These are phyloP conservation scores for Campaea margaritaria DNA, from an alignment of 2,888 invertebrate genomes.

Conservation along the genomic window DNA sequence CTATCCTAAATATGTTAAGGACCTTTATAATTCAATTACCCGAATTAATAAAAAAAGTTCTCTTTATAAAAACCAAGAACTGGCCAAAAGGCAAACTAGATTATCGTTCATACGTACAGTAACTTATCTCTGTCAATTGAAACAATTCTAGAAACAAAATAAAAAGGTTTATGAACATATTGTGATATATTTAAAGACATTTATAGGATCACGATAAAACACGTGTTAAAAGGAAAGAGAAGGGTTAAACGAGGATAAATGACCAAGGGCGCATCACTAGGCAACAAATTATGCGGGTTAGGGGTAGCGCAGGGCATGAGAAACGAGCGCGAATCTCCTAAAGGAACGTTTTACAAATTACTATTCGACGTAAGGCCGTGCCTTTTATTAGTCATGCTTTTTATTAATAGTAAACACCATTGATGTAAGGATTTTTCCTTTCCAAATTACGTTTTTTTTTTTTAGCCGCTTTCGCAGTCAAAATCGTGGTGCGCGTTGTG, in stretches of 20 bases:
- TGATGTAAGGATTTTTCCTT: too few relatives aligned
- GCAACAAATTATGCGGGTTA: constrained; percentile 61
- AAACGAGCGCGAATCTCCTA: constrained; percentile 50
- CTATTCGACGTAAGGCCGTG: too few relatives aligned
- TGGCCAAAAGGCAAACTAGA: too few relatives aligned
- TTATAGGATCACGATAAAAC: constrained; percentile 25
- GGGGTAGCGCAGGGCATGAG: constrained; percentile 47
- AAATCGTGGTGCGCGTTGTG: too few relatives aligned
- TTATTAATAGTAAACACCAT: too few relatives aligned
- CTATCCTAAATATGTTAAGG: too few relatives aligned
- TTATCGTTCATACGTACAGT: background rate
- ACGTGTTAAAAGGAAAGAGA: constrained; percentile 28
- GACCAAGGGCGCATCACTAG: constrained; percentile 54
- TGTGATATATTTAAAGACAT: constrained; percentile 15
- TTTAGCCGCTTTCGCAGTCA: too few relatives aligned
- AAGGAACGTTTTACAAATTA: constrained; percentile 30
- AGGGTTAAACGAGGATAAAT: constrained; percentile 59
- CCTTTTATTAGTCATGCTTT: too few relatives aligned
- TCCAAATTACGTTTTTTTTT: too few relatives aligned
- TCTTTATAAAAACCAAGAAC: too few relatives aligned
- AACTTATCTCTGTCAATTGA: too few relatives aligned
- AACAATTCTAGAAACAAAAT: background rate
- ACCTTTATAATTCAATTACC: too few relatives aligned
- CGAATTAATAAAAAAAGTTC: background rate
- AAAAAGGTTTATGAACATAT: background rate